Percentiles rank a stretch among this genome's conserved stretches.
phyloP scores from a whole-genome alignment of 2,113 vertebrate genomes.

The Gopherus flavomarginatus region DNA sequence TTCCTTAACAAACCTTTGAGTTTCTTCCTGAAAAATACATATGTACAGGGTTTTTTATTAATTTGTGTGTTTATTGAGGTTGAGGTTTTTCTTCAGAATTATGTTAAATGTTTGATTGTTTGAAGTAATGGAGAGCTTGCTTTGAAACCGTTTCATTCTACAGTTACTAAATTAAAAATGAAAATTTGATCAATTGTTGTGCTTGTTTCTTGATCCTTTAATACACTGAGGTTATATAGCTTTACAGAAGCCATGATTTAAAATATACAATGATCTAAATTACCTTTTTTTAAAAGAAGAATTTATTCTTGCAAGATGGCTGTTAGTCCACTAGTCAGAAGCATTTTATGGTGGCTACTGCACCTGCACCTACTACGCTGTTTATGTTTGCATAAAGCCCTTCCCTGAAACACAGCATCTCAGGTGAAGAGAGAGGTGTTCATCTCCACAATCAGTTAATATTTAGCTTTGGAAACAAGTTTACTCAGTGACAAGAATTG shows the following conservation, averaged over 20 bases:
- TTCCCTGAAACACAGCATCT: slow-evolving; percentile 13
- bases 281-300: not conserved
- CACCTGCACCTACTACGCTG: not conserved
- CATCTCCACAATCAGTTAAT: not conserved
- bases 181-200: slow-evolving; percentile 57
- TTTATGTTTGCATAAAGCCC: slow-evolving; percentile 9
- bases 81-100: slow-evolving; percentile 65
- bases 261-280: slow-evolving; percentile 1
- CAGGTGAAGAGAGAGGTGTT: not conserved
- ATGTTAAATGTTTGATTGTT: slow-evolving; percentile 70
- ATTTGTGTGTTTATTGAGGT: slow-evolving; percentile 61
- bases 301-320: not conserved
- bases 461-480: not conserved
- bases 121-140: slow-evolving; percentile 66
- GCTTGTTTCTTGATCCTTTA: slow-evolving; percentile 71
- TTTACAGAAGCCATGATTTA: slow-evolving; percentile 19
- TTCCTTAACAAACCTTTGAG: slow-evolving; percentile 13
- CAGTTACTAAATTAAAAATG: slow-evolving; percentile 72
- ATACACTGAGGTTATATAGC: slow-evolving; percentile 18
- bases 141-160: slow-evolving; percentile 63
- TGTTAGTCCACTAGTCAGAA: not conserved
- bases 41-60: slow-evolving; percentile 71
- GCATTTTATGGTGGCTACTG: not conserved
- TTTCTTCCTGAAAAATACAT: slow-evolving; percentile 51
- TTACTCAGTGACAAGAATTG: not conserved